These are phyloP conservation scores for Aphyosemion australe DNA, from an alignment of 2,113 vertebrate species.

Conservation along the genomic window DNA sequence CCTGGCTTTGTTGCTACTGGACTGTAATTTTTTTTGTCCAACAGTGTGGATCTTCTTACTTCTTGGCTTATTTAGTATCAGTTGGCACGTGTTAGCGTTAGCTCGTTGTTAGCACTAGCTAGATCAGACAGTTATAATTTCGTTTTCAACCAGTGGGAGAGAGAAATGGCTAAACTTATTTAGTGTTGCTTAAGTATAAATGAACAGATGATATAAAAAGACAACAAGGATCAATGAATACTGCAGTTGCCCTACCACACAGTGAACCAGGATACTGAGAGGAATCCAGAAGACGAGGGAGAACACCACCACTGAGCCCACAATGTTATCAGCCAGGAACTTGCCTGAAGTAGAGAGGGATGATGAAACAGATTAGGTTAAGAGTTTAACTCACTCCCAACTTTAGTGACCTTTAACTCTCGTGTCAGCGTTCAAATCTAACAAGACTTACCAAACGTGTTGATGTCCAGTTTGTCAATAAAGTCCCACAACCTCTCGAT, in stretches of 20 bases:
- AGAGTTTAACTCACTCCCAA: no score
- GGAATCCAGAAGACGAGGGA: conserved; percentile 97
- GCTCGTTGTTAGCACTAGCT: no score
- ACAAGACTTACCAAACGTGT: conserved; percentile 88
- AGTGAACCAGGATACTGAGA: conserved; percentile 96
- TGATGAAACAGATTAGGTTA: background rate
- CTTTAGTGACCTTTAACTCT: background rate
- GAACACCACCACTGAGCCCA: conserved; percentile 98
- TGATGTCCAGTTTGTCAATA: conserved; percentile 97
- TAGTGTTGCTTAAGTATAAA: background rate
- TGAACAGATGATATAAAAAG: background rate
- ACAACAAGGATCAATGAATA: background rate
- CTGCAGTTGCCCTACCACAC: conserved; percentile 86
- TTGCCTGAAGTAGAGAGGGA: conserved; percentile 82
- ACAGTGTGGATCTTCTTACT: no score
- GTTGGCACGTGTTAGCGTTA: no score
- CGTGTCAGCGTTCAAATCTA: background rate
- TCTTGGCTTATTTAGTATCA: no score
- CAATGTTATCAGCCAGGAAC: conserved; percentile 97
- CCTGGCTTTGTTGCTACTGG: no score
- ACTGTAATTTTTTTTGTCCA: no score
- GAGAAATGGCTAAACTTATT: no score
- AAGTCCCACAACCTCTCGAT: conserved; percentile 98
- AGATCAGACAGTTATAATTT: no score
- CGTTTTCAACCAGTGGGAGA: no score